Evolutionary conservation across 1,140 invertebrate species (phyloP), one percentile per base, ranked within the genome.

Genomic region (Laodelphax striatellus): DNA sequence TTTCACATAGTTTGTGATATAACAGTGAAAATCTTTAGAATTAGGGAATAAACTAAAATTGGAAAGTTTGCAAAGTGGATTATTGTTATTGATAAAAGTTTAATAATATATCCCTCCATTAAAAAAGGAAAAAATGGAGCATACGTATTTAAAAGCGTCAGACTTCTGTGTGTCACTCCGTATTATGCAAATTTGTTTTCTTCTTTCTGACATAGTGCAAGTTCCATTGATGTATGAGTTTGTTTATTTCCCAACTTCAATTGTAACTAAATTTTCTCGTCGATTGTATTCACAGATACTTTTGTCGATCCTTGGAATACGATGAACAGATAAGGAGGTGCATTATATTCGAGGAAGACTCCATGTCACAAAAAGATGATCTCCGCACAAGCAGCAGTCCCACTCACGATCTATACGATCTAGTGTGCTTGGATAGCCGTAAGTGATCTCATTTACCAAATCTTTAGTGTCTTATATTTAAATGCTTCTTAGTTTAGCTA

Each of bases 261-360:
- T 28, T 2, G 6, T 28, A 28, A 4, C 6, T 28, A 6, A 28
- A 4, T 28, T 28, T 28, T 28, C n/a, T n/a, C n/a, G 24, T 28
- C 6, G 24, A 28, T 28, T 28, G 24, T 13, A 52, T 52, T 71
- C 73, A 41, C 65, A 87, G 85, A 69, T 87, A 92, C 70, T 90
- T 91, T 66, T 93, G 90, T 70, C 84, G 90, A 21, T 91, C 90
- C 6, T 84, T 94, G n/a, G 89, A 92, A 67, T 93, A 89, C 68
- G 89, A 94, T 67, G 87, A 90, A 61, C 84, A 88, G 75, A 88
- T 86, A 1, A 81, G 83, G 62, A 83, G 87, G 58, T 94, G 92
- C 64, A 84, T 89, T 5, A 78, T 94, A 9, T 92, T 88, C 1
- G 90, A 92, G 71, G 91, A 94, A 72, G 90, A 94, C 71, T 91